Conservation (phyloP, 2,888 invertebrate species). For the Marronus borbonicus region DNA sequence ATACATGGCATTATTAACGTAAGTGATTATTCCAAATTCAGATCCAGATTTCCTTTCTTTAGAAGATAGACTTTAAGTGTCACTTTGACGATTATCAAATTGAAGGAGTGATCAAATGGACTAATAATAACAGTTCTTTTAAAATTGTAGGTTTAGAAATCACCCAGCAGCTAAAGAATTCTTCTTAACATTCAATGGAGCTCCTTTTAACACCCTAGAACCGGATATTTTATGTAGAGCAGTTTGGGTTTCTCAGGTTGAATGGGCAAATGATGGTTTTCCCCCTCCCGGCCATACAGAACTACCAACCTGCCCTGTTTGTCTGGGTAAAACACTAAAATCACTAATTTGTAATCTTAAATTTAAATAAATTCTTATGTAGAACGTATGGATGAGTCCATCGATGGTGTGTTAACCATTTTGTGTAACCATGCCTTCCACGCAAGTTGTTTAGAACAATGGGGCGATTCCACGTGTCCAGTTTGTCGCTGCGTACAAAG, state of each 20-base stretch:
- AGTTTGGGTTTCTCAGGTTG: slow-evolving; percentile 95
- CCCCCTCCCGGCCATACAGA: slow-evolving; percentile 88
- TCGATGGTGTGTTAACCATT: slow-evolving; percentile 97
- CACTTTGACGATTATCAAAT: too few species aligned
- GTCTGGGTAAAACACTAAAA: slow-evolving; percentile 73
- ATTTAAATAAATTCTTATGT: slow-evolving; percentile 61
- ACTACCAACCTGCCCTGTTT: slow-evolving; percentile 97
- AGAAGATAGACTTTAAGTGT: too few species aligned
- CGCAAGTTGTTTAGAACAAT: slow-evolving; percentile 93
- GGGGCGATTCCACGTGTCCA: slow-evolving; percentile 98
- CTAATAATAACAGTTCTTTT: background rate
- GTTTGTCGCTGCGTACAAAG: slow-evolving; percentile 88
- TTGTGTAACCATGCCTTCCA: slow-evolving; percentile 99
- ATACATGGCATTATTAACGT: slow-evolving; percentile 97
- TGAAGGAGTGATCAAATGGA: background rate
- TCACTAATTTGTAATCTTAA: background rate
- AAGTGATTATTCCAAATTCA: slow-evolving; percentile 63
- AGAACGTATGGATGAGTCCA: slow-evolving; percentile 99
- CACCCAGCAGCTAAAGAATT: slow-evolving; percentile 91
- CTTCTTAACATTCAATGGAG: slow-evolving; percentile 93
- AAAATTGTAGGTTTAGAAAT: slow-evolving; percentile 74
- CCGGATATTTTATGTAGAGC: slow-evolving; percentile 92
- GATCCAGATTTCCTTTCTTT: background rate
- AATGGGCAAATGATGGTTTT: slow-evolving; percentile 84
- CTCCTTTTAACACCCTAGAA: slow-evolving; percentile 94